These are phyloP conservation scores for Aviceda subcristata DNA, from an alignment of 2,113 vertebrate species.

Conservation along the genomic window DNA sequence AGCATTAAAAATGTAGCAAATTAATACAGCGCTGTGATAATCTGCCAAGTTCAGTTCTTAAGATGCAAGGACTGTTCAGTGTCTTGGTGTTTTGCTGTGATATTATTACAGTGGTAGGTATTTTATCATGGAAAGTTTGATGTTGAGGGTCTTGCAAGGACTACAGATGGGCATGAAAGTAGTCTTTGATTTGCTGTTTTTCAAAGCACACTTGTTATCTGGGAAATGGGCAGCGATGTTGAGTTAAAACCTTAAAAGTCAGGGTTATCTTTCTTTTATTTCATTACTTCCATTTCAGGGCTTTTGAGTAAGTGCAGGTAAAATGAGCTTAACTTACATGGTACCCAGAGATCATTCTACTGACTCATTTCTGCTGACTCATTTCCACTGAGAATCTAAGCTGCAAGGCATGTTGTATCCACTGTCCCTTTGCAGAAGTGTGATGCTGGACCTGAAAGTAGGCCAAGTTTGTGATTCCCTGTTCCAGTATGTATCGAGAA, in stretches of 20 bases:
- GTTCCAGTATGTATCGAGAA: neutral
- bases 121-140: neutral
- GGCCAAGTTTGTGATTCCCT: neutral
- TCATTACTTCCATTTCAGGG: neutral
- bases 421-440: neutral
- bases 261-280: neutral
- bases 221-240: neutral
- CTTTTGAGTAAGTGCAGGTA: neutral
- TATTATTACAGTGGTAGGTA: neutral
- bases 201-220: neutral
- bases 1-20: neutral
- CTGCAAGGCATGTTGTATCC: neutral
- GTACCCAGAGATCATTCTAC: neutral
- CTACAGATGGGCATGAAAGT: neutral
- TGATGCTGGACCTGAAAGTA: neutral
- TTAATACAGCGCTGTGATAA: neutral
- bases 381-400: neutral
- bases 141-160: neutral
- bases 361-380: neutral
- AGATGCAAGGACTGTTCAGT: neutral
- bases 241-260: neutral
- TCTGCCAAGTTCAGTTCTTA: neutral
- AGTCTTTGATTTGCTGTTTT: constrained; percentile 26
- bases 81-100: neutral
- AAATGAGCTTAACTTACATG: neutral